Evolutionary conservation across 2,888 invertebrate species (phyloP).

Genomic region (Timema podura): DNA sequence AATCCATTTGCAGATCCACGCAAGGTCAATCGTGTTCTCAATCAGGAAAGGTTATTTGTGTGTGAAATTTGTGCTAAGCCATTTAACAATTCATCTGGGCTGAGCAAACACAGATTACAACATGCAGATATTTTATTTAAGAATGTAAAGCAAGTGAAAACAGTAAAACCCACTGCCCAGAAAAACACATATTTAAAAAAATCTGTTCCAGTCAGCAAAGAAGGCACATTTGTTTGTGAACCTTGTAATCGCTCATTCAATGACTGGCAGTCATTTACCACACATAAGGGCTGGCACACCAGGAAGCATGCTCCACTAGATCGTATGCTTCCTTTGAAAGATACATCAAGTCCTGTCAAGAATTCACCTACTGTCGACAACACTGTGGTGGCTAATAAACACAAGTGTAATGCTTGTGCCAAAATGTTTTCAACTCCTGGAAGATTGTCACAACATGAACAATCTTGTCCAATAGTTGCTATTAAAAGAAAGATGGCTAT

Average conservation of each 20-base stretch:
- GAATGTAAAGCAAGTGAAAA: background rate
- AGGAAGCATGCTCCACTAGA: slow-evolving; percentile 11
- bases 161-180: background rate
- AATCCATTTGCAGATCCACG: slow-evolving; percentile 37
- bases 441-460: slow-evolving; percentile 18
- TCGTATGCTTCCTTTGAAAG: background rate
- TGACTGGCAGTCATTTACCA: slow-evolving; percentile 58
- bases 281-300: slow-evolving; percentile 57
- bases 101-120: slow-evolving; percentile 23
- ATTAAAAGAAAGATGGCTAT: background rate
- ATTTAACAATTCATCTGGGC: slow-evolving; percentile 45
- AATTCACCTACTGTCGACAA: too few relatives aligned
- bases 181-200: too few relatives aligned
- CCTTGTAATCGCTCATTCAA: slow-evolving; percentile 22
- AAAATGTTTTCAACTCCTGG: slow-evolving; percentile 19
- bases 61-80: slow-evolving; percentile 62
- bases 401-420: slow-evolving; percentile 16
- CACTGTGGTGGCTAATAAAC: too few relatives aligned
- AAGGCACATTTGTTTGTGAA: slow-evolving; percentile 12
- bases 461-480: too few relatives aligned
- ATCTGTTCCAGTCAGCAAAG: background rate
- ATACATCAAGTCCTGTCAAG: background rate
- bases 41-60: slow-evolving; percentile 29
- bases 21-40: slow-evolving; percentile 34
- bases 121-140: slow-evolving; percentile 17